Evolutionary conservation across 2,797 vertebrate species (phyloP).

Genomic region (Ctenopoma multispine): DNA sequence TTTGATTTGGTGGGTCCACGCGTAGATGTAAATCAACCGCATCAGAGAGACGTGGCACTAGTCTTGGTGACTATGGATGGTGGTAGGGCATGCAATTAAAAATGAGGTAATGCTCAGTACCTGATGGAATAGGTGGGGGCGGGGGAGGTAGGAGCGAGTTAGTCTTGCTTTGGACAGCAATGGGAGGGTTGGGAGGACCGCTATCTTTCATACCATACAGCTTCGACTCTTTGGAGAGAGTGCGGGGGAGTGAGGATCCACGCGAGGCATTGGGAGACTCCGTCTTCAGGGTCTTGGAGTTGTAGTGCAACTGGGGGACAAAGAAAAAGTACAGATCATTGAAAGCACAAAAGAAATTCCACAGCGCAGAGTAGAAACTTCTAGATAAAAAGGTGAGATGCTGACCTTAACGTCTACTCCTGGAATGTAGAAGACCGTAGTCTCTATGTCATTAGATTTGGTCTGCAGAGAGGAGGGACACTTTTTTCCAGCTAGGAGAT

Average conservation of each 20-base stretch:
- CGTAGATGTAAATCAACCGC: conserved; percentile 21
- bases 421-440: conserved; percentile 98
- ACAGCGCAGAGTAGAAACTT: not conserved
- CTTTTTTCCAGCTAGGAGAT: conserved; percentile 94
- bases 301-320: conserved; percentile 93
- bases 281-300: conserved; percentile 97
- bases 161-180: conserved; percentile 92
- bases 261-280: conserved; percentile 96
- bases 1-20: conserved; percentile 23
- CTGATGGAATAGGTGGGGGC: conserved; percentile 96
- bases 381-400: not conserved
- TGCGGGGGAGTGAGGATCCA: conserved; percentile 96
- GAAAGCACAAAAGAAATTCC: not conserved
- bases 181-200: conserved; percentile 85
- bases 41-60: conserved; percentile 3
- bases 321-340: not conserved
- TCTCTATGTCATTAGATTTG: conserved; percentile 95
- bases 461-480: conserved; percentile 94
- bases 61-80: conserved; percentile 39
- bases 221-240: conserved; percentile 99
- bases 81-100: conserved; percentile 68
- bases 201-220: conserved; percentile 99
- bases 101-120: conserved; percentile 84
- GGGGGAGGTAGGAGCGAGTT: conserved; percentile 96
- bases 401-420: conserved; percentile 98